Percentiles rank a stretch among this genome's conserved stretches.
Evolutionary conservation across 2,113 vertebrate species (phyloP).

Genomic region (Scalopus aquaticus): DNA sequence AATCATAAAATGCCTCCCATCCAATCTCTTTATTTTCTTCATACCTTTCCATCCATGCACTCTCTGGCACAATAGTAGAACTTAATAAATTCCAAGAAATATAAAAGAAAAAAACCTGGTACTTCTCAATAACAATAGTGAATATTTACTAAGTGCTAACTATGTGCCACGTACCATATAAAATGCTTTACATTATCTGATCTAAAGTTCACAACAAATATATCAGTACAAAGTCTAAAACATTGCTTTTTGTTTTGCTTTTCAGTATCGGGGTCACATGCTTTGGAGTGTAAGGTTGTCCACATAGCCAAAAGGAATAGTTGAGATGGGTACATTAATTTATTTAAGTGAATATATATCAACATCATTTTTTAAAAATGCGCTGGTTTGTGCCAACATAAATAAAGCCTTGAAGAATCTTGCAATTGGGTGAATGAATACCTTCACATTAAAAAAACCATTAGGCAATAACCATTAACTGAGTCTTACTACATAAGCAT

Average conservation of each 20-base stretch:
- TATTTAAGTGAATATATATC: constrained; percentile 61
- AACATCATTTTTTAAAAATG: not conserved
- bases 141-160: not conserved
- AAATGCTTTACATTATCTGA: not conserved
- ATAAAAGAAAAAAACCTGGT: not conserved
- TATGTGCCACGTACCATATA: not conserved
- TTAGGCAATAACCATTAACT: constrained; percentile 16
- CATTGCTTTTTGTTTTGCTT: not conserved
- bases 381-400: constrained; percentile 39
- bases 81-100: constrained; percentile 35
- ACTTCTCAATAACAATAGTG: not conserved
- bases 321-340: constrained; percentile 52
- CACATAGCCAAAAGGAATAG: constrained; percentile 6
- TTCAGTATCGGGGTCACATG: constrained; percentile 25
- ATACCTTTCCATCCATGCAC: not conserved
- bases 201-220: not conserved
- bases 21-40: not conserved
- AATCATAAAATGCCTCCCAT: not conserved
- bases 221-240: constrained; percentile 11
- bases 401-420: constrained; percentile 28
- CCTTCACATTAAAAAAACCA: constrained; percentile 25
- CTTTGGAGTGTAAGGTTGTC: constrained; percentile 40
- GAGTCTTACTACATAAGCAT: not conserved
- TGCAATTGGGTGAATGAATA: constrained; percentile 27
- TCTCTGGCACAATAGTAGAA: not conserved